Conservation (phyloP, 1,140 invertebrate species). For the Euwallacea fornicatus region DNA sequence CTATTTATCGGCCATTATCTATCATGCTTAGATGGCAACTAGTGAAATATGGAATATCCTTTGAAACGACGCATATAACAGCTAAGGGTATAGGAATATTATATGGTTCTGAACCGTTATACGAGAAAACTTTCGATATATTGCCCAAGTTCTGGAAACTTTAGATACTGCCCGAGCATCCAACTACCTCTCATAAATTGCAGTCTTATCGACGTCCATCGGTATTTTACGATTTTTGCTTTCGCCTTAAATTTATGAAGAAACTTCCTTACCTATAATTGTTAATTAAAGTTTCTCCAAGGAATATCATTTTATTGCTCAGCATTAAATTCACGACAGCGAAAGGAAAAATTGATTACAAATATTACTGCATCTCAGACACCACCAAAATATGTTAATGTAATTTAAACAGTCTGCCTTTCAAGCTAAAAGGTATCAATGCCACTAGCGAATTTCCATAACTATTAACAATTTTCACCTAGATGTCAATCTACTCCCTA, state of each 20-base stretch:
- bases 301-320: not conserved
- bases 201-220: not conserved
- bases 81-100: conserved; percentile 6
- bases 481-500: conserved; percentile 1
- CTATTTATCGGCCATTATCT: not conserved
- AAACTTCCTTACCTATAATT: conserved; percentile 1
- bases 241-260: not conserved
- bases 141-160: conserved; percentile 10
- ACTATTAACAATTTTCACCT: conserved; percentile 1
- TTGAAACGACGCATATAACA: not conserved
- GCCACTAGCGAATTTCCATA: not conserved
- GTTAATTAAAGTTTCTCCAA: not conserved
- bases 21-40: not conserved
- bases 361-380: too few species aligned
- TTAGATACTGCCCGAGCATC: conserved; percentile 12
- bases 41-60: not conserved
- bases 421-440: not conserved
- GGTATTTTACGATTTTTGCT: conserved; percentile 9
- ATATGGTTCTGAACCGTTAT: conserved; percentile 8
- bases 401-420: too few species aligned
- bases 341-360: too few species aligned
- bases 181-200: conserved; percentile 1
- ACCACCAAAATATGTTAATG: too few species aligned
- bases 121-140: conserved; percentile 16
- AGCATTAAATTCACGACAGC: too few species aligned